These are phyloP conservation scores for Heterodera schachtii DNA, from an alignment of 1,140 invertebrate genomes.

Conservation along the genomic window DNA sequence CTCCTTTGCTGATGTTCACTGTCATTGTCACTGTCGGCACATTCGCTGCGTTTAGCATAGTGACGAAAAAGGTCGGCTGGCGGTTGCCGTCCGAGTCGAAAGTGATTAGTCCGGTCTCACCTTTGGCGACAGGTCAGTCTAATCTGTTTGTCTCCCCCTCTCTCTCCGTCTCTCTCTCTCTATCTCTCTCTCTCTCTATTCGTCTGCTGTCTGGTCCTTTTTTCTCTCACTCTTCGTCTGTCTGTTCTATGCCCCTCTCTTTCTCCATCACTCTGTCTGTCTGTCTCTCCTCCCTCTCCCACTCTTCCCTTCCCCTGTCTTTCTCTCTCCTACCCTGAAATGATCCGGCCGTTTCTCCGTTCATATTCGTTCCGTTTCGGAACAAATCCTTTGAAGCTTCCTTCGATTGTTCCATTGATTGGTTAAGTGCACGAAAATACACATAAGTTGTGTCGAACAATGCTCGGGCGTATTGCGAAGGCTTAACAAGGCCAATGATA, in stretches of 20 bases:
- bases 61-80: slow-evolving; percentile 42
- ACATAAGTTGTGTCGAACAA: slow-evolving; percentile 43
- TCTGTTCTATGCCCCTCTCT: too few relatives aligned
- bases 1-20: slow-evolving; percentile 17
- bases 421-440: slow-evolving; percentile 40
- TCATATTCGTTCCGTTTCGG: slow-evolving; percentile 29
- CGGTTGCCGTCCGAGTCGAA: slow-evolving; percentile 44
- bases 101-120: slow-evolving; percentile 40
- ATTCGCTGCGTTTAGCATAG: slow-evolving; percentile 28
- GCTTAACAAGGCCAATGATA: slow-evolving; percentile 6
- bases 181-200: too few relatives aligned
- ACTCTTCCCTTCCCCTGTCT: too few relatives aligned
- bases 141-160: neutral
- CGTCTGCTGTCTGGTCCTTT: too few relatives aligned
- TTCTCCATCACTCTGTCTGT: too few relatives aligned
- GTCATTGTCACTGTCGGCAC: slow-evolving; percentile 14
- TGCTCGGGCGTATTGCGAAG: slow-evolving; percentile 43
- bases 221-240: too few relatives aligned
- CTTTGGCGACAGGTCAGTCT: slow-evolving; percentile 12
- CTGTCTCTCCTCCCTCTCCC: too few relatives aligned
- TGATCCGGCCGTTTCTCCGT: slow-evolving; percentile 11
- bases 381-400: slow-evolving; percentile 11
- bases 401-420: slow-evolving; percentile 29
- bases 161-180: too few relatives aligned
- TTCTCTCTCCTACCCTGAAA: neutral